These are phyloP conservation scores for Mylabris sibirica DNA, from an alignment of 2,888 invertebrate genomes.

Conservation along the genomic window DNA sequence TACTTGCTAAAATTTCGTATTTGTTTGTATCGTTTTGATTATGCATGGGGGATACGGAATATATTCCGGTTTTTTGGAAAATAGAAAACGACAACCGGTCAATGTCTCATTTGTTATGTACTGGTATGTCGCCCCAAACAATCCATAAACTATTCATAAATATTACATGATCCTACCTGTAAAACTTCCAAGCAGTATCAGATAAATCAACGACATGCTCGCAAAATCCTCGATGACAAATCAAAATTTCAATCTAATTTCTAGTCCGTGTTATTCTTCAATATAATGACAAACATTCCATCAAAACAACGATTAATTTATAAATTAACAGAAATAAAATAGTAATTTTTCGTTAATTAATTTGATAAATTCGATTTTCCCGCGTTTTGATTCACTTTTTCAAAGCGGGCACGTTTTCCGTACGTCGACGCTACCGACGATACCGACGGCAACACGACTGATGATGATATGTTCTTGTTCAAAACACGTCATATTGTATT, in stretches of 20 bases:
- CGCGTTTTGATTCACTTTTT: slow-evolving; percentile 4
- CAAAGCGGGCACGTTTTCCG: background rate
- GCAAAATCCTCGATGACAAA: background rate
- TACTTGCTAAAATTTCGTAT: no score
- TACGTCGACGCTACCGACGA: background rate
- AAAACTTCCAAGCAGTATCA: slow-evolving; percentile 16
- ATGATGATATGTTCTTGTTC: background rate
- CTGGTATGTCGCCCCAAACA: background rate
- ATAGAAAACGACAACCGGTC: background rate
- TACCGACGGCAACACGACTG: slow-evolving; percentile 1
- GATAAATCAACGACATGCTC: slow-evolving; percentile 8
- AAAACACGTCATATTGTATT: slow-evolving; percentile 1
- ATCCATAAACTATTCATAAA: slow-evolving; percentile 15
- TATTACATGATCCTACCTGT: slow-evolving; percentile 18
- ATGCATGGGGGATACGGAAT: no score
- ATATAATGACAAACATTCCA: background rate
- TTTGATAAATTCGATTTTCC: background rate
- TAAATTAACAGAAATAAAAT: background rate
- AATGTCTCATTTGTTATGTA: slow-evolving; percentile 8
- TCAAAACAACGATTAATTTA: no score
- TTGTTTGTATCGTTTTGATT: no score
- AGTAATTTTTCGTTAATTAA: background rate
- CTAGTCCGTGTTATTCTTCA: background rate
- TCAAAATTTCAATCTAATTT: background rate
- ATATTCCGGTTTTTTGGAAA: background rate